Percentiles rank a stretch among this genome's conserved stretches.
These are phyloP conservation scores for Allolobophora icterica DNA, from an alignment of 2,888 invertebrate genomes.

Conservation along the genomic window DNA sequence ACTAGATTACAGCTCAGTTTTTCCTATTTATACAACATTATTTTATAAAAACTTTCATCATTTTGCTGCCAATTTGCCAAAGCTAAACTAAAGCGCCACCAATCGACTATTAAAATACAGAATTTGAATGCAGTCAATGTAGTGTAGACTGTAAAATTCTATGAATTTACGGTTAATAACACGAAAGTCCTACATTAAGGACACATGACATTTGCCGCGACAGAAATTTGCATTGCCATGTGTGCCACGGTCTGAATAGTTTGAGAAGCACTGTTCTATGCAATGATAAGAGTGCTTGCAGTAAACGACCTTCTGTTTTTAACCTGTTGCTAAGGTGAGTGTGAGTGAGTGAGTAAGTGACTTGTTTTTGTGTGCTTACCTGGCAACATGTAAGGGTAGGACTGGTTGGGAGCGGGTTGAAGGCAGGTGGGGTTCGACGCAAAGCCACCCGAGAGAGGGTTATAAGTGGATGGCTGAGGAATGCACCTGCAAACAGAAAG, in stretches of 20 bases:
- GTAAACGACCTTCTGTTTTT: background rate
- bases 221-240: background rate
- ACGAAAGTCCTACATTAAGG: background rate
- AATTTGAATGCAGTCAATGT: background rate
- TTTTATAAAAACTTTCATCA: too few relatives aligned
- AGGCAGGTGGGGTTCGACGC: slow-evolving; percentile 65
- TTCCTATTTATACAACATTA: too few relatives aligned
- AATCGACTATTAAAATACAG: too few relatives aligned
- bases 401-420: slow-evolving; percentile 56
- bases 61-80: too few relatives aligned
- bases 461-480: slow-evolving; percentile 70
- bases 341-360: too few relatives aligned
- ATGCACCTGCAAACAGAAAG: slow-evolving; percentile 72
- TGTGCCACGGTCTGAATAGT: background rate
- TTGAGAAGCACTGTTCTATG: background rate
- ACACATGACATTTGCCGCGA: background rate
- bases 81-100: too few relatives aligned
- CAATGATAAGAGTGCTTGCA: background rate
- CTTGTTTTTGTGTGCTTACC: background rate
- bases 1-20: too few relatives aligned
- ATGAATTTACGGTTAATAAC: background rate
- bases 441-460: slow-evolving; percentile 63
- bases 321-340: background rate
- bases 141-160: background rate
- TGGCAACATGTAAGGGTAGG: slow-evolving; percentile 29